Conservation (phyloP, 2,113 vertebrate species). For the Mus spicilegus region DNA sequence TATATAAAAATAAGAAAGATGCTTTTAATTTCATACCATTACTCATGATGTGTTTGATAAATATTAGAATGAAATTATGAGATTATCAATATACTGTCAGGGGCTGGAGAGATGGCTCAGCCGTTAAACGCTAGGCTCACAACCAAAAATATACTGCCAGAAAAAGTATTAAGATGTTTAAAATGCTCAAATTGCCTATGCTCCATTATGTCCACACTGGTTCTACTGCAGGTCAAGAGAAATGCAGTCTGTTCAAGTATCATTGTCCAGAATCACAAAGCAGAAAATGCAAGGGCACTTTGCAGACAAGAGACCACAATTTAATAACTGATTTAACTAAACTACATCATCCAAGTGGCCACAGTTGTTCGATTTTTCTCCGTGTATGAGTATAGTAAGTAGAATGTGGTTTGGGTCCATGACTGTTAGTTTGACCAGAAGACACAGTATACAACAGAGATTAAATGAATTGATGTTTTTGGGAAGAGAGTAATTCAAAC, state of each 20-base stretch:
- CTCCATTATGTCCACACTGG: too few species aligned
- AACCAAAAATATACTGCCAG: too few species aligned
- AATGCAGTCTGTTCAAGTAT: background rate
- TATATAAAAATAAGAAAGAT: too few species aligned
- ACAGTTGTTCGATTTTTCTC: constrained; percentile 12
- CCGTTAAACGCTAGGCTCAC: too few species aligned
- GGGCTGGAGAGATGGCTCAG: too few species aligned
- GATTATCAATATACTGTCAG: too few species aligned
- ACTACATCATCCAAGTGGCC: constrained; percentile 7
- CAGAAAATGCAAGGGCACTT: background rate
- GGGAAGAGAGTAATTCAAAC: background rate
- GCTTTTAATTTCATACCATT: too few species aligned
- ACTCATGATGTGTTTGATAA: too few species aligned
- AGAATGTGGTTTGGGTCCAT: background rate
- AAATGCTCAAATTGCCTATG: too few species aligned
- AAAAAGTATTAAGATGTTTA: too few species aligned
- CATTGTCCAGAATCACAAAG: background rate
- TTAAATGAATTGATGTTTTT: background rate
- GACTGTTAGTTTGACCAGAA: background rate
- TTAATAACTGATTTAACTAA: background rate
- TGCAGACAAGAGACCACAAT: background rate
- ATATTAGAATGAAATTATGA: too few species aligned
- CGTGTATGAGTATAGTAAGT: background rate
- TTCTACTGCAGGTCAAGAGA: too few species aligned
- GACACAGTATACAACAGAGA: background rate